Evolutionary conservation across 2,888 invertebrate species (phyloP), one percentile per base, ranked within the genome.

Genomic region (Synanthedon tipuliformis): DNA sequence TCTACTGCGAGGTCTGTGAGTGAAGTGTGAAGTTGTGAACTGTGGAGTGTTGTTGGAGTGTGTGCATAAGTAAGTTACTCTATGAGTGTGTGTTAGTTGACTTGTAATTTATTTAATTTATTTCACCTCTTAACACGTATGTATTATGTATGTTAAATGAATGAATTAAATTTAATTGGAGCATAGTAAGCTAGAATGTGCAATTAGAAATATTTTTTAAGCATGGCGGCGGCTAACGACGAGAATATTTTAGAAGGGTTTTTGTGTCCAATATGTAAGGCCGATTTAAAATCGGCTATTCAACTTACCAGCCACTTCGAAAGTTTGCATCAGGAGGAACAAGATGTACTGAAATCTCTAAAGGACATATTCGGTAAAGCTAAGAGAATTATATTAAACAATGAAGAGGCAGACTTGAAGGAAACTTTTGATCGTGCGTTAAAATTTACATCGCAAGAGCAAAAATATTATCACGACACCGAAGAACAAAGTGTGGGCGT

Each of bases 221-320:
- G 59, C 50, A 87, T 87, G 87, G 87, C 87, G 56, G 61, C 78
- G 54, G 69, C 80, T 55, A 81, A 86, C 57, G 88, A 85, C 52
- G 89, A 89, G 48, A 89, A 90, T 66, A 93, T 96, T 62, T 87
- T 95, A 56, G 97, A 98, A 80, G 98, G 98, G 4, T 98, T 98
- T 73, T 88, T 98, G 10, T 98, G 98, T 77, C 98, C 98, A 0
- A 95, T 97, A 65, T 98, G 98, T 71, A 94, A 95, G 83, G 92
- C 93, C 45, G 97, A 98, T 77, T 89, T 96, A 50, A 94, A 95
- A 71, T 94, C 95, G 12, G 92, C 95, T 5, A 89, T 91, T 52
- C 93, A 94, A 71, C 88, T 98, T 54, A 93, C 95, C 53, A 90
- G 90, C 60, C 98, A 98, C 81, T 98, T 98, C 71, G 95, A 97